Percentiles rank a stretch among this genome's conserved stretches.
Conservation (phyloP, 2,888 invertebrate genomes). For the Melitaea athalia region DNA sequence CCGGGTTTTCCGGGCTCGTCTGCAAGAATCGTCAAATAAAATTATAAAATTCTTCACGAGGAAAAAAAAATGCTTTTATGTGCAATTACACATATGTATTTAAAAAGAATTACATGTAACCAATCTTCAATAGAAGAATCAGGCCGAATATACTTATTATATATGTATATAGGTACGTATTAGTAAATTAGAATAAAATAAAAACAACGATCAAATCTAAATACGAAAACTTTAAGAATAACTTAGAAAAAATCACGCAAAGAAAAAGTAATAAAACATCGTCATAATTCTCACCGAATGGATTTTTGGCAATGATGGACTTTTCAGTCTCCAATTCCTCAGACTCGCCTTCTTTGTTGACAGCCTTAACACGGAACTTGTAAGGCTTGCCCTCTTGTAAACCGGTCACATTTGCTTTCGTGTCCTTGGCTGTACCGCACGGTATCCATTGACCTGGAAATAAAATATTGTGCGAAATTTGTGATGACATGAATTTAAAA, state of each 20-base stretch:
- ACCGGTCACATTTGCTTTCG: constrained; percentile 89
- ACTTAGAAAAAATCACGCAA: no score
- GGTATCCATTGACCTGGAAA: constrained; percentile 93
- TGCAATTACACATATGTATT: no score
- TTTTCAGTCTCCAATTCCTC: constrained; percentile 97
- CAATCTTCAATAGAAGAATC: no score
- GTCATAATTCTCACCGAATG: constrained; percentile 87
- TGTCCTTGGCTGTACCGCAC: constrained; percentile 92
- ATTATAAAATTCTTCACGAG: neutral
- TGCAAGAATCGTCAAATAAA: constrained; percentile 47
- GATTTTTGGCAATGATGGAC: constrained; percentile 98
- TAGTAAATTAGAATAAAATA: no score
- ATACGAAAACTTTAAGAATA: no score
- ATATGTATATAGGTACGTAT: no score
- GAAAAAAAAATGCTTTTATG: no score
- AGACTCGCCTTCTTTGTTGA: constrained; percentile 98
- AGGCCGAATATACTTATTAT: no score
- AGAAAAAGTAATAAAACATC: no score
- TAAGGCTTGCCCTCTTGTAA: constrained; percentile 97
- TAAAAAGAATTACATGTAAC: no score
- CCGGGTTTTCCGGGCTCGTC: constrained; percentile 97
- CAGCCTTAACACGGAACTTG: constrained; percentile 98
- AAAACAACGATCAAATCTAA: no score
- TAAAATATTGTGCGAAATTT: neutral
- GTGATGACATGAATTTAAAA: no score